phyloP scores from a whole-genome alignment of 2,113 vertebrate genomes.

The Rissa tridactyla region DNA sequence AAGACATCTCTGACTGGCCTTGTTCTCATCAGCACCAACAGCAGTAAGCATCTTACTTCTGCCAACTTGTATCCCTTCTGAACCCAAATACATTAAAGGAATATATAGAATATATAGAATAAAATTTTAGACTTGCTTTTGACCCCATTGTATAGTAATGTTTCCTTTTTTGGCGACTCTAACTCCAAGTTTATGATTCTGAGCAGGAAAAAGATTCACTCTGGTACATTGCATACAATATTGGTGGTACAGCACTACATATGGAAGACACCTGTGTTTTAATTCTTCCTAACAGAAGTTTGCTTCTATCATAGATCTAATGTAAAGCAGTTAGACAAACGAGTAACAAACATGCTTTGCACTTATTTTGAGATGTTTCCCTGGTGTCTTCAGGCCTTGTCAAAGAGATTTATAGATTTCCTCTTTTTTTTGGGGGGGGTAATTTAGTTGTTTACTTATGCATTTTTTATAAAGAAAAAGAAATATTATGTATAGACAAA shows the following conservation, averaged over 20 bases:
- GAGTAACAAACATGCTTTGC: not conserved
- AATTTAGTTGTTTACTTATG: not conserved
- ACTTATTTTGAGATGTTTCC: not conserved
- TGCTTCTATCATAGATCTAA: not conserved
- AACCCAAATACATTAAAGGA: not conserved
- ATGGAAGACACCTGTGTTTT: not conserved
- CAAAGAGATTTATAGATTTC: not conserved
- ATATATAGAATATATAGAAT: not conserved
- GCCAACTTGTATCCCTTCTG: not conserved
- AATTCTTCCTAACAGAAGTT: not conserved
- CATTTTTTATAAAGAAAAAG: not conserved
- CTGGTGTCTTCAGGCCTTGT: not conserved
- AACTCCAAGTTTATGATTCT: not conserved
- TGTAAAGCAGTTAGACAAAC: not conserved
- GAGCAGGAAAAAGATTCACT: not conserved
- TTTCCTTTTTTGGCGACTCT: not conserved
- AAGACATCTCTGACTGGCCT: not conserved
- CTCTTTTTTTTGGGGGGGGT: no score
- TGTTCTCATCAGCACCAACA: not conserved
- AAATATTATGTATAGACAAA: not conserved
- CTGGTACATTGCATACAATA: not conserved
- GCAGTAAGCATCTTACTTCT: not conserved
- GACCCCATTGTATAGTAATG: not conserved
- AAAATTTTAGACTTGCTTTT: not conserved
- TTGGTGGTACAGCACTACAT: not conserved